phyloP scores from a whole-genome alignment of 2,797 vertebrate genomes.

The Eutrigla gurnardus region DNA sequence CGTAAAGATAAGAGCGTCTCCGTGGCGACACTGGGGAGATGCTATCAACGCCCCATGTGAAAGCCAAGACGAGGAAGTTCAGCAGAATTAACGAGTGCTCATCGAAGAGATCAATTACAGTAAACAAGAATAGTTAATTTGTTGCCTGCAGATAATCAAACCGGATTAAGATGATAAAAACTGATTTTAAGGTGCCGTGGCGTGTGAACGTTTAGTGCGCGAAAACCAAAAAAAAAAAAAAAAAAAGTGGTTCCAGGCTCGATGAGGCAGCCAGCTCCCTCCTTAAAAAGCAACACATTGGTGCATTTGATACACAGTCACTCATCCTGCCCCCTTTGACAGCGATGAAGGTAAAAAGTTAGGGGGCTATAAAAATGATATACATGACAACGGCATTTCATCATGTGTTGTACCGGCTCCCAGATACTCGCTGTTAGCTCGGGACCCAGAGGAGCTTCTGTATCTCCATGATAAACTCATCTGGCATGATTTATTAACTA shows the following conservation, averaged over 20 bases:
- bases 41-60: conserved; percentile 74
- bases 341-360: conserved; percentile 83
- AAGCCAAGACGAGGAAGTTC: conserved; percentile 78
- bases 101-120: conserved; percentile 79
- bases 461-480: conserved; percentile 90
- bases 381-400: conserved; percentile 87
- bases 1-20: conserved; percentile 79
- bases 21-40: conserved; percentile 69
- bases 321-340: conserved; percentile 78
- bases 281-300: conserved; percentile 70
- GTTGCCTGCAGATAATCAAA: conserved; percentile 81
- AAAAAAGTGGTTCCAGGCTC: conserved; percentile 42
- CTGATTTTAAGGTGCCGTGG: conserved; percentile 74
- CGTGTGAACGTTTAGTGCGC: conserved; percentile 35
- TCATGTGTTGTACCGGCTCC: conserved; percentile 85
- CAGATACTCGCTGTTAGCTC: conserved; percentile 84
- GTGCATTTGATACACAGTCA: conserved; percentile 78
- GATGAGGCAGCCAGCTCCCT: conserved; percentile 67
- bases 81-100: conserved; percentile 68
- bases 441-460: conserved; percentile 87
- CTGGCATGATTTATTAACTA: conserved; percentile 91
- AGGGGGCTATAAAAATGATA: conserved; percentile 83
- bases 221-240: conserved; percentile 41
- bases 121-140: conserved; percentile 83
- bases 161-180: conserved; percentile 80